Percentiles rank a stretch among this genome's conserved stretches.
Evolutionary conservation across 2,113 vertebrate species (phyloP).

Genomic region (Zapus hudsonius): DNA sequence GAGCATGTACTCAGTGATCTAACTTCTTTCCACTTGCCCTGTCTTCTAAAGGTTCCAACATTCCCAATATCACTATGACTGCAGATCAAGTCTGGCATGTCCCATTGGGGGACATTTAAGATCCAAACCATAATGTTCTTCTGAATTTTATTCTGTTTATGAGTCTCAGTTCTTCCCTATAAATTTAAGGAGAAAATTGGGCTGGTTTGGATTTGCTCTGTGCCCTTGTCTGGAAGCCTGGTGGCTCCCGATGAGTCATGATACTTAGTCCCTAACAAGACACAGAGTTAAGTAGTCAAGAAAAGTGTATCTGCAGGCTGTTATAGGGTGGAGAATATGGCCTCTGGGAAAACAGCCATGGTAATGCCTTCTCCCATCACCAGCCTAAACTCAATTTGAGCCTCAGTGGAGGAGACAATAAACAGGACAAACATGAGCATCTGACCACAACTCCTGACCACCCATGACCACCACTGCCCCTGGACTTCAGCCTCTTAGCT

Average conservation of each 20-base stretch:
- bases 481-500: neutral
- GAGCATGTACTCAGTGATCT: neutral
- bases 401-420: neutral
- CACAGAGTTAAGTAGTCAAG: neutral
- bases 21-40: neutral
- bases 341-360: fast-evolving
- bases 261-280: neutral
- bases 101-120: neutral
- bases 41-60: neutral
- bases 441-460: fast-evolving
- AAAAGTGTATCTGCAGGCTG: fast-evolving
- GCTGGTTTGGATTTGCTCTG: constrained; percentile 46
- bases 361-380: neutral
- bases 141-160: constrained; percentile 40
- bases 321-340: fast-evolving
- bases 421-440: neutral
- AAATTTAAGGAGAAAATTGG: constrained; percentile 42
- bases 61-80: neutral
- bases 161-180: neutral
- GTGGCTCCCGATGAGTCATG: fast-evolving
- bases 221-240: neutral
- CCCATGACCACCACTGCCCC: neutral
- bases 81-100: neutral
- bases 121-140: neutral
- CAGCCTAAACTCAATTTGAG: neutral